Conservation (phyloP, 1,140 invertebrate genomes). For the Brachionus plicatilis region DNA sequence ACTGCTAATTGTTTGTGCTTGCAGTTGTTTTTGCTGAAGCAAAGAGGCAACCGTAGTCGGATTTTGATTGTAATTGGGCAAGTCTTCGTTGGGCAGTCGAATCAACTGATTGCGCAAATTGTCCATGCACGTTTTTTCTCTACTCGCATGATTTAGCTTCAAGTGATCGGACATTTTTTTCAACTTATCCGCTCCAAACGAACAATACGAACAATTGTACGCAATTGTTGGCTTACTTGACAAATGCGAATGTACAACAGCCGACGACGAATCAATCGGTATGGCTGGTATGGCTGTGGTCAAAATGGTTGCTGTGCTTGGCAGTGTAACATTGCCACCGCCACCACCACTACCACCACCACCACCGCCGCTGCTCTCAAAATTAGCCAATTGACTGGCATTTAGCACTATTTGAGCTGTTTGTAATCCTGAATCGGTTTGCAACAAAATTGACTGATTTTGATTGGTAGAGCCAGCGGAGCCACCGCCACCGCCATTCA, state of each 20-base stretch:
- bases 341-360: too few relatives aligned
- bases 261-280: background rate
- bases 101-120: slow-evolving; percentile 21
- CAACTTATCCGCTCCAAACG: slow-evolving; percentile 34
- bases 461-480: background rate
- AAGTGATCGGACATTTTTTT: slow-evolving; percentile 38
- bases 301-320: background rate
- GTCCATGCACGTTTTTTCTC: slow-evolving; percentile 36
- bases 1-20: background rate
- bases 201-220: slow-evolving; percentile 30
- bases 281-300: background rate
- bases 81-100: slow-evolving; percentile 28
- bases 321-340: background rate
- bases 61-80: slow-evolving; percentile 29
- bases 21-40: slow-evolving; percentile 11
- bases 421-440: slow-evolving; percentile 6
- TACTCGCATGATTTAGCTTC: background rate
- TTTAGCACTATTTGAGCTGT: slow-evolving; percentile 32
- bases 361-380: background rate
- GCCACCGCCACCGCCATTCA: background rate
- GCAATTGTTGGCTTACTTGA: background rate
- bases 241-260: background rate
- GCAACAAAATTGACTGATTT: slow-evolving; percentile 9
- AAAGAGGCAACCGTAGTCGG: slow-evolving; percentile 22
- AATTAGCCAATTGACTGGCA: background rate